Percentiles rank a stretch among this genome's conserved stretches.
These are phyloP conservation scores for Pandion haliaetus DNA, from an alignment of 2,113 vertebrate genomes.

Conservation along the genomic window DNA sequence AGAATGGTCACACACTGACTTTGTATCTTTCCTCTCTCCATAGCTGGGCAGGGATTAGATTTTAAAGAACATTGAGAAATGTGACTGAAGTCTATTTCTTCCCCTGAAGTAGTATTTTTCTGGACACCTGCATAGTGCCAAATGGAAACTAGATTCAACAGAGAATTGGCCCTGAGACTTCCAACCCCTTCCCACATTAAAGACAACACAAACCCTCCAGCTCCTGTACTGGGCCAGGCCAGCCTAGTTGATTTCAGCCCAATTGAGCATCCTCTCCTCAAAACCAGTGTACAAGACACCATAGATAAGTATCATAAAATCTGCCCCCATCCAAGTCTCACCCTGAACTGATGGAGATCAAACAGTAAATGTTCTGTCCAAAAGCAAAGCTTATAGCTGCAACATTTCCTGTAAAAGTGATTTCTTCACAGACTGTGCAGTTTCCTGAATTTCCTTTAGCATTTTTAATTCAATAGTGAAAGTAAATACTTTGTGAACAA, in stretches of 20 bases:
- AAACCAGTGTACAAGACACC: neutral
- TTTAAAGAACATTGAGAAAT: neutral
- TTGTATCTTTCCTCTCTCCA: neutral
- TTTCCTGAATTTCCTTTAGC: neutral
- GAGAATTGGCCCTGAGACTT: neutral
- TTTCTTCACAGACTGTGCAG: neutral
- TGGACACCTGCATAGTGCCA: neutral
- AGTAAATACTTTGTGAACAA: neutral
- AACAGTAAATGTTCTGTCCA: neutral
- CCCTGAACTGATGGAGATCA: neutral
- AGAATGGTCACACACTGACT: no score
- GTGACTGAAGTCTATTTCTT: neutral
- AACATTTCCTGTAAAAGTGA: neutral
- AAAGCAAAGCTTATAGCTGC: neutral
- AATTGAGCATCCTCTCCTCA: neutral
- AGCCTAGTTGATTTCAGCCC: neutral
- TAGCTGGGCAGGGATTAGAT: neutral
- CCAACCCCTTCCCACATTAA: neutral
- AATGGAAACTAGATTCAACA: neutral
- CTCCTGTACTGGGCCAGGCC: neutral
- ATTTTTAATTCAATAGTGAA: neutral
- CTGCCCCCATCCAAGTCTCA: neutral
- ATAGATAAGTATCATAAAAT: neutral
- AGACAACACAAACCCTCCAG: neutral
- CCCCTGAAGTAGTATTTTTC: neutral